Evolutionary conservation across 1,140 invertebrate genomes (phyloP), one percentile per base, ranked within the genome.

Genomic region (Pogonus chalceus): DNA sequence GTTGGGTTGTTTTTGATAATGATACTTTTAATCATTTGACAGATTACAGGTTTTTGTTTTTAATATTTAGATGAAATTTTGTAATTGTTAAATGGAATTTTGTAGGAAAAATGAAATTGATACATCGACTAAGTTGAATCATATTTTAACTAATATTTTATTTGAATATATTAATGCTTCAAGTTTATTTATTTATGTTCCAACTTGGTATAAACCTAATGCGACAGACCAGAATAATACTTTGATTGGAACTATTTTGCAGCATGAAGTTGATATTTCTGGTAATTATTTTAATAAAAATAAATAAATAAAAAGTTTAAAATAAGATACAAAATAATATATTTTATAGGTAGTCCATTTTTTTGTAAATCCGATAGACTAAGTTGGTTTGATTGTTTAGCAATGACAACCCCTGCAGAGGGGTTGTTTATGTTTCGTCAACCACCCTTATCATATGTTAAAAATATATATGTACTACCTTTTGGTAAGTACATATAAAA

Each of bases 371-470:
- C 64, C 3, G 72, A 79, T 55, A 69, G 79, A 4, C 61, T 78
- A 26, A 69, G 71, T 0, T 62, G 76, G 10, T 67, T 80, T 0
- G 71, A 79, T 53, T 80, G 76, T 58, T 68, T 80, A 23, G 68
- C 74, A 1, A 70, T 77, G 48, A 73, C 77, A 26, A 75, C 76
- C 4, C 72, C 72, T 1, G 77, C 75, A 0, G 51, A 77, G 18
- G 73, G 72, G 0, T 70, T 70, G 47, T 81, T 81, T 62, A 69
- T 81, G 12, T 80, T 81, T 57, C 73, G 75, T 20, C 73, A 75
- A 61, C 79, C 79, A 2, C 75, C 79, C 48, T 60, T 81, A n/a
- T 80, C 79, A 0, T 79, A 74, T 53, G 72, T 79, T 20, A 77
- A 71, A 51, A 81, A 82, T 59, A 68, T 82, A 21, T 82, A 80